Evolutionary conservation across 2,888 invertebrate species (phyloP).

Genomic region (Lepetodrilus schrolli): DNA sequence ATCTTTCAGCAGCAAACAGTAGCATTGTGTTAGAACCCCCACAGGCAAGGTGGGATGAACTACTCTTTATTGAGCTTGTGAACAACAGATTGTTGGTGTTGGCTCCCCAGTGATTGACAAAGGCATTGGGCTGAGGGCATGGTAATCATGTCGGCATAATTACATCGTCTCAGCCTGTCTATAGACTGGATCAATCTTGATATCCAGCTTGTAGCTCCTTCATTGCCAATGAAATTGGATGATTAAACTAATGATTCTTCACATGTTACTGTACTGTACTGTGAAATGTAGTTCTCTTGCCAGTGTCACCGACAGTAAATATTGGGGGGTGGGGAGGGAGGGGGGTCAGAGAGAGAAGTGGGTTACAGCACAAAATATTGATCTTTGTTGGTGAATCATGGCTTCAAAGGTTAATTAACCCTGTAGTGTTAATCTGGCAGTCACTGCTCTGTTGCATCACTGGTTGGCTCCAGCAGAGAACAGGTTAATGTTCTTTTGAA

Average conservation of each 20-base stretch:
- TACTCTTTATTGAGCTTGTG: conserved; percentile 12
- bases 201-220: conserved; percentile 19
- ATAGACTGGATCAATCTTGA: conserved; percentile 20
- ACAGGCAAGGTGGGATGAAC: conserved; percentile 6
- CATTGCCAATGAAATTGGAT: conserved; percentile 22
- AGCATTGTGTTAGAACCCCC: conserved; percentile 19
- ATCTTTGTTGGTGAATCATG: too few relatives aligned
- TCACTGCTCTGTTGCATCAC: too few relatives aligned
- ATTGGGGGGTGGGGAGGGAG: too few relatives aligned
- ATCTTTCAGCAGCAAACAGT: conserved; percentile 17
- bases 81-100: conserved; percentile 4
- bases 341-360: too few relatives aligned
- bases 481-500: too few relatives aligned
- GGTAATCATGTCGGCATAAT: conserved; percentile 13
- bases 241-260: conserved; percentile 12
- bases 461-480: too few relatives aligned
- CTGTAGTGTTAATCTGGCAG: too few relatives aligned
- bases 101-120: conserved; percentile 1
- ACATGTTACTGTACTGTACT: not conserved
- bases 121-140: conserved; percentile 7
- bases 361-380: too few relatives aligned
- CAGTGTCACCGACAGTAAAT: too few relatives aligned
- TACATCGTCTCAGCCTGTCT: conserved; percentile 13
- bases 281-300: not conserved
- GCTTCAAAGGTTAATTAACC: too few relatives aligned